Base-by-base conservation (phyloP, 2,113 vertebrate species). In the Platichthys flesus region DNA sequence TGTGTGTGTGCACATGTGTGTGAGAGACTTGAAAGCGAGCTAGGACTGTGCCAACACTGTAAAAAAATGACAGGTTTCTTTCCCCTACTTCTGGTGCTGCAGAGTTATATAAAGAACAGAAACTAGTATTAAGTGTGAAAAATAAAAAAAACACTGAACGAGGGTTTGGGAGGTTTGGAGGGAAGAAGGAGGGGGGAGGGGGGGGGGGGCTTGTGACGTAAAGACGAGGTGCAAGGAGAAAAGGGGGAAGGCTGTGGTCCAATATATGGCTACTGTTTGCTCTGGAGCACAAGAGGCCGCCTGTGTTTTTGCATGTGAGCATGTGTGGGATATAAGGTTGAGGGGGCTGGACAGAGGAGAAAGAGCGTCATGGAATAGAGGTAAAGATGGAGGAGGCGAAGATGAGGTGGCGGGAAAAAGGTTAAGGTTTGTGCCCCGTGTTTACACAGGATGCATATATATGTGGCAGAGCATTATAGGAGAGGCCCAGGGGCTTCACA, bases 401-500 rank as follows among this genome's bases (percentile, higher is more conserved):
- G 31, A 75, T 45, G 66, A 54, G 76, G 70, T 67, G 81, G 82
- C 0, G 42, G 75, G 65, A 68, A 85, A 47, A 86, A 78, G 54
- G 66, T 67, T 6, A 40, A n/a, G 61, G 81, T 56, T 79, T 24
- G 64, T 45, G 31, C 79, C 15, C 88, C 74, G 78, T 92, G 77
- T 93, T 91, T 93, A 74, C 81, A 77, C 87, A 88, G 80, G 82
- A 77, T 49, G 45, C 64, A 55, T 71, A 56, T 47, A 35, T 57
- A 57, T 28, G 18, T 63, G 42, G 71, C 14, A 47, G 58, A 31
- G 51, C 23, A 42, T 60, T 45, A 60, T 9, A 51, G 59, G 23
- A n/a, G 16, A 35, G 70, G 82, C 24, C 15, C 12, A 2, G 0
- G 20, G 52, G 26, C 56, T 68, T 73, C 2, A 20, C 23, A 5